Evolutionary conservation across 2,888 invertebrate genomes (phyloP), one percentile per base, ranked within the genome.

Genomic region (Podabrus alpinus): DNA sequence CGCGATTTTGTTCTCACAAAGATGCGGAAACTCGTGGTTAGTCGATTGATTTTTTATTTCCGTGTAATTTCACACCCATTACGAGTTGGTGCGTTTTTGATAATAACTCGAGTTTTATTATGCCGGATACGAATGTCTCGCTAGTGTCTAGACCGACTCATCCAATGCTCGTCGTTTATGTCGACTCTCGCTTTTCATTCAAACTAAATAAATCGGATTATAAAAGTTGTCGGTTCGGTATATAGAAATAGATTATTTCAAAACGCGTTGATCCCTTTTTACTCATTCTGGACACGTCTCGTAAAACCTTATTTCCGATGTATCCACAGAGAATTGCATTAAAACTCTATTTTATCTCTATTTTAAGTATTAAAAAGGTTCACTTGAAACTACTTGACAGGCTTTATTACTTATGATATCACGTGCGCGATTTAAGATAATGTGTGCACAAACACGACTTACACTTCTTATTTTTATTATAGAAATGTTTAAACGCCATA

Each of bases 401-500:
- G n/a, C 45, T 45, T 45, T 45, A 2, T 9, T 45, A 7, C 7
- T 45, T 45, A 9, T 1, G n/a, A 16, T 61, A 61, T 15, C 16
- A 16, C 17, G 15, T n/a, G 5, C 13, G 13, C 19, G 0, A 19
- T 3, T 64, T 64, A 7, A 1, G 15, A 15, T 60, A 13, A 15
- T 9, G 10, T 62, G 19, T 10, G 3, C 16, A 16, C 10, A 3
- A 21, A 16, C 9, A 11, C n/a, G 21, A 64, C 19, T 64, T 19
- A 64, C 15, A 64, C 62, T n/a, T 10, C 1, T 70, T 61, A 62
- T 70, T 29, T 68, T 66, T n/a, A 68, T 69, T 29, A 15, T 59
- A 74, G 74, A 71, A 62, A 74, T 74, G 74, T 74, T 61, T 16
- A 74, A 71, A 64, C 71, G 74, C 45, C 74, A 29, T 69, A 73